Percentiles rank a stretch among this genome's conserved stretches.
Evolutionary conservation across 2,113 vertebrate genomes (phyloP).

Genomic region (Triplophysa dalaica): DNA sequence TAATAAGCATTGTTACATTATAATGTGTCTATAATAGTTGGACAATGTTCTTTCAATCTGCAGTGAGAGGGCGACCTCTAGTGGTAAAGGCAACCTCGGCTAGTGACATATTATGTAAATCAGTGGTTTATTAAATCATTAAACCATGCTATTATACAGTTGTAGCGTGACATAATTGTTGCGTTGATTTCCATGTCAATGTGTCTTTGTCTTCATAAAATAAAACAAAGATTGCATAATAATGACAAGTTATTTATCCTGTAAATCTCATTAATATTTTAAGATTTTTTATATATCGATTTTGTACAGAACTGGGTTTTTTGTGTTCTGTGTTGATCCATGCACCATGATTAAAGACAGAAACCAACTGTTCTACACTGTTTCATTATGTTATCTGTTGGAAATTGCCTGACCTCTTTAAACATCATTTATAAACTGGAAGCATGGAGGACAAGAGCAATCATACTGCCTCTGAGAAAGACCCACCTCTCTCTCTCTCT

Average conservation of each 20-base stretch:
- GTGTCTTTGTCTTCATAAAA: no score
- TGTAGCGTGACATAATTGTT: not conserved
- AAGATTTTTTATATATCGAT: not conserved
- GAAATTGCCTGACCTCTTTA: conserved; percentile 19
- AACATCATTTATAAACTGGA: conserved; percentile 18
- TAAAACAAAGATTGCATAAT: no score
- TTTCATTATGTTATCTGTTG: not conserved
- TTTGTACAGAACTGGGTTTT: not conserved
- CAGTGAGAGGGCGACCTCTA: not conserved
- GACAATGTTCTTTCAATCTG: not conserved
- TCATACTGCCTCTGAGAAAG: not conserved
- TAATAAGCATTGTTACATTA: not conserved
- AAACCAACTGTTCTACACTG: not conserved
- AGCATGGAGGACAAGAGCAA: conserved; percentile 6
- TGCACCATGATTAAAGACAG: not conserved
- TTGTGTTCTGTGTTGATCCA: not conserved
- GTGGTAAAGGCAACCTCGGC: not conserved
- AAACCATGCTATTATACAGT: not conserved
- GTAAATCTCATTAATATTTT: no score
- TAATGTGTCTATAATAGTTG: not conserved
- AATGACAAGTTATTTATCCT: no score
- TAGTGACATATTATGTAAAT: not conserved
- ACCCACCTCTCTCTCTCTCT: not conserved
- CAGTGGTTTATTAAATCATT: not conserved
- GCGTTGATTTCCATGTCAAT: no score